Evolutionary conservation across 2,888 invertebrate species (phyloP).

Genomic region (Agrenia bidenticulata): DNA sequence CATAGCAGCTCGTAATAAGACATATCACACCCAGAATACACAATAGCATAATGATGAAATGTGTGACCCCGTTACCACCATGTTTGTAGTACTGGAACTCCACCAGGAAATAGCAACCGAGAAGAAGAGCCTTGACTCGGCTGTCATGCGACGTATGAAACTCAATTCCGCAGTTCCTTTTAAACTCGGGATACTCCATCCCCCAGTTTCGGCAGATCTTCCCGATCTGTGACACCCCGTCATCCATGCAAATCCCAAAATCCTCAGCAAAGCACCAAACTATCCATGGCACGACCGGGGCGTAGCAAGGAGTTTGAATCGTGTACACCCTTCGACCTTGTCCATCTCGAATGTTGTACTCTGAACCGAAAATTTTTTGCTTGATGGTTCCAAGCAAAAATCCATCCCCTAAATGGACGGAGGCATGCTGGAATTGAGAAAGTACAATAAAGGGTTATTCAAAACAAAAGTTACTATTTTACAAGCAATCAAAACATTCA

Average conservation of each 20-base stretch:
- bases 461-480: not conserved
- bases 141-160: slow-evolving; percentile 34
- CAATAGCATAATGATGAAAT: slow-evolving; percentile 26
- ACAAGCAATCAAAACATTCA: slow-evolving; percentile 1
- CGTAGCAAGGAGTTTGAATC: slow-evolving; percentile 44
- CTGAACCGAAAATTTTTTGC: slow-evolving; percentile 30
- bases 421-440: not conserved
- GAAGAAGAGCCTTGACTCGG: slow-evolving; percentile 35
- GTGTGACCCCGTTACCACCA: slow-evolving; percentile 37
- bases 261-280: slow-evolving; percentile 45
- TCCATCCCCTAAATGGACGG: slow-evolving; percentile 15
- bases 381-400: slow-evolving; percentile 33
- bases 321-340: slow-evolving; percentile 33
- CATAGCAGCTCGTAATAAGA: too few relatives aligned
- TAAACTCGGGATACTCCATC: slow-evolving; percentile 29
- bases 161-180: slow-evolving; percentile 32
- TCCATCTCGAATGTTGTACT: slow-evolving; percentile 31
- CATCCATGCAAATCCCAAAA: slow-evolving; percentile 43
- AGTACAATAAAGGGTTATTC: not conserved
- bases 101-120: slow-evolving; percentile 41
- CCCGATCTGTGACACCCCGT: slow-evolving; percentile 40
- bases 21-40: too few relatives aligned
- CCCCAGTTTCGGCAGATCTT: slow-evolving; percentile 37
- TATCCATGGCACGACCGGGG: slow-evolving; percentile 36
- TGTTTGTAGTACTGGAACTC: slow-evolving; percentile 38